phyloP scores from a whole-genome alignment of 2,797 vertebrate species.

The Cetoscarus ocellatus region DNA sequence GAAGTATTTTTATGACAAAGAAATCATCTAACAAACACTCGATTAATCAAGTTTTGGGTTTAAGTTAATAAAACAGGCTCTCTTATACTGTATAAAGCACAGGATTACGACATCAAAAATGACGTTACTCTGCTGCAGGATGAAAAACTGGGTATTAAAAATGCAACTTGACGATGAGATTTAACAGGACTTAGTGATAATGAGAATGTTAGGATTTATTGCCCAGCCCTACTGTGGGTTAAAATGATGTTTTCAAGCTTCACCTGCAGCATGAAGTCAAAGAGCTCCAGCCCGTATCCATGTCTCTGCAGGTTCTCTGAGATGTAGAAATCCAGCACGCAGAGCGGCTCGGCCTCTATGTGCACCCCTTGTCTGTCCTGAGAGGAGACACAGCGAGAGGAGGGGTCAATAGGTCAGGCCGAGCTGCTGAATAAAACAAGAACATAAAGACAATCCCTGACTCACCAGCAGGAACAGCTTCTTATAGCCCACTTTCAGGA shows the following conservation, averaged over 20 bases:
- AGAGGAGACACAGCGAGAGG: conserved; percentile 34
- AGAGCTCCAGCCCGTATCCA: conserved; percentile 91
- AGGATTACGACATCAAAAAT: too few species aligned
- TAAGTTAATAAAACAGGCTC: too few species aligned
- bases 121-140: too few species aligned
- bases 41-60: too few species aligned
- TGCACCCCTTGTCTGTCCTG: conserved; percentile 90
- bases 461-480: conserved; percentile 94
- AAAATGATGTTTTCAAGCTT: not conserved
- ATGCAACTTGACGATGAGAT: too few species aligned
- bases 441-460: conserved; percentile 16
- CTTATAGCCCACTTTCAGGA: conserved; percentile 94
- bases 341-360: conserved; percentile 92
- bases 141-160: too few species aligned
- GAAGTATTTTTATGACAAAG: too few species aligned
- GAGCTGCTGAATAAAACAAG: not conserved
- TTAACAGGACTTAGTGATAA: too few species aligned
- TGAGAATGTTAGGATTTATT: too few species aligned
- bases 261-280: conserved; percentile 92
- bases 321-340: conserved; percentile 93
- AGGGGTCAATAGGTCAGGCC: not conserved
- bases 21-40: too few species aligned
- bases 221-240: not conserved
- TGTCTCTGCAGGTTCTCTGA: conserved; percentile 90
- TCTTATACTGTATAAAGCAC: too few species aligned